Evolutionary conservation across 1,140 invertebrate genomes (phyloP).

Genomic region (Conus betulinus): DNA sequence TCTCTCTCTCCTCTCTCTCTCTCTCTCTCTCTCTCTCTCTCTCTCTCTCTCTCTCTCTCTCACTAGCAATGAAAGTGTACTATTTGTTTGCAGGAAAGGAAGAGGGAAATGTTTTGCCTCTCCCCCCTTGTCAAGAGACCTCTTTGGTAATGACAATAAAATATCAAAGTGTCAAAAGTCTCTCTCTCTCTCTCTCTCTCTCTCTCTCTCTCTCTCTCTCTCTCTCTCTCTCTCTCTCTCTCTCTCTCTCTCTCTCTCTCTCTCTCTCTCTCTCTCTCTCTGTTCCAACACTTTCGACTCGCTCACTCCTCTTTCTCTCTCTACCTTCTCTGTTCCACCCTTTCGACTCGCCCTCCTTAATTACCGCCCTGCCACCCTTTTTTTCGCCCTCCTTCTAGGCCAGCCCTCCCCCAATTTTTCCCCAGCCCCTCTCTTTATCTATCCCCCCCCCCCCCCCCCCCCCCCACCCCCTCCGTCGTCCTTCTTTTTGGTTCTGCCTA

Average conservation of each 20-base stretch:
- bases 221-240: neutral
- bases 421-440: neutral
- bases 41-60: conserved; percentile 8
- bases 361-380: too few species aligned
- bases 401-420: neutral
- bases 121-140: too few species aligned
- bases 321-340: neutral
- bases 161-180: too few species aligned
- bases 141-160: too few species aligned
- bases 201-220: too few species aligned
- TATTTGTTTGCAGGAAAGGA: too few species aligned
- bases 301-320: neutral
- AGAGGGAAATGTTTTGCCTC: too few species aligned
- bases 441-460: neutral
- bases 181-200: too few species aligned
- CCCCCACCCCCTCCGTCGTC: neutral
- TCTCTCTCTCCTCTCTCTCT: neutral
- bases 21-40: neutral
- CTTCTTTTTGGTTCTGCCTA: neutral
- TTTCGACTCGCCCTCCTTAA: too few species aligned
- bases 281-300: neutral
- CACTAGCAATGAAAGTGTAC: too few species aligned
- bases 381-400: neutral
- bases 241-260: too few species aligned
- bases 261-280: neutral